Conservation (phyloP, 2,113 vertebrate genomes). For the Prinia subflava region DNA sequence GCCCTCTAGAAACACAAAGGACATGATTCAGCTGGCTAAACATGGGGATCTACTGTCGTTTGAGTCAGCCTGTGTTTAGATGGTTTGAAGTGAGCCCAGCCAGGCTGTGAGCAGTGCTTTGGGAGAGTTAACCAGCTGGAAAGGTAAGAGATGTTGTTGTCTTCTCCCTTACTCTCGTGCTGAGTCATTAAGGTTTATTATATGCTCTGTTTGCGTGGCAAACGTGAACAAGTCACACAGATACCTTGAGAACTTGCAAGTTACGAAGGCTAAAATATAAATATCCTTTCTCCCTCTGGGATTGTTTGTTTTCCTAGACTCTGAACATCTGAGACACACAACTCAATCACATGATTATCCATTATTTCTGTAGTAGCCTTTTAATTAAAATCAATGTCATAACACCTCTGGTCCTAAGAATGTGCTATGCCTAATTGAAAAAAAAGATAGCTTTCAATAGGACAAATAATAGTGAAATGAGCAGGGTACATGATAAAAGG, state of each 20-base stretch:
- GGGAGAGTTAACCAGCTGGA: not conserved
- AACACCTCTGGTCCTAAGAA: not conserved
- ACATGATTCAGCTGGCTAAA: not conserved
- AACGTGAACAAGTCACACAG: not conserved
- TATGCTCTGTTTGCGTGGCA: not conserved
- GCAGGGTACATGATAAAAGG: not conserved
- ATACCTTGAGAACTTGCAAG: not conserved
- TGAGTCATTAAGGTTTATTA: not conserved
- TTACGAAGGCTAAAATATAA: not conserved
- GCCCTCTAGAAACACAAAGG: not conserved
- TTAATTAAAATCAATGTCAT: not conserved
- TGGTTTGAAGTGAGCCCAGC: not conserved
- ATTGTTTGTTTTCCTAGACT: not conserved
- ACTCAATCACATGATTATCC: not conserved
- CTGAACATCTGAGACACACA: not conserved
- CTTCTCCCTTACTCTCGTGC: not conserved
- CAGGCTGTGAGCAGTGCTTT: not conserved
- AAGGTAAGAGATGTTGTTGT: not conserved
- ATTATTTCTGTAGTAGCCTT: not conserved
- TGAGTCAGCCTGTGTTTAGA: not conserved
- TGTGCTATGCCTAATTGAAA: not conserved
- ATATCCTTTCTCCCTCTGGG: not conserved
- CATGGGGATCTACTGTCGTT: not conserved
- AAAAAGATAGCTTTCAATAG: not conserved
- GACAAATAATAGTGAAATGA: not conserved